Evolutionary conservation across 2,113 vertebrate genomes (phyloP).

Genomic region (Malurus cyaneus): DNA sequence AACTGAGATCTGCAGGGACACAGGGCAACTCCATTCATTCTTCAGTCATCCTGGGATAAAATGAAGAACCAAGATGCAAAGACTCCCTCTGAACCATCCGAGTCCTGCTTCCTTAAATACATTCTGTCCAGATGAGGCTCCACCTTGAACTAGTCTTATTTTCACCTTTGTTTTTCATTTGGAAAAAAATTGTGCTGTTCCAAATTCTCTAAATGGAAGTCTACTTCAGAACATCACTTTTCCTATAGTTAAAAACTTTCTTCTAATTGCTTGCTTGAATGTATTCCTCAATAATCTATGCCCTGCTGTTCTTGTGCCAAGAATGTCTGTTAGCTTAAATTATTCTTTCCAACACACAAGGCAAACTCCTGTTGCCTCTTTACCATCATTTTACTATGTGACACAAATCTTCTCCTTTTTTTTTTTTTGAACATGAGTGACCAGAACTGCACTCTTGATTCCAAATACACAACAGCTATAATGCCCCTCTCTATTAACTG

Average conservation of each 20-base stretch:
- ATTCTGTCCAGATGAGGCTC: background rate
- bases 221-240: background rate
- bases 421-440: background rate
- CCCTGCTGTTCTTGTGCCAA: background rate
- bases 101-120: background rate
- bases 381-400: background rate
- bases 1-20: background rate
- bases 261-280: background rate
- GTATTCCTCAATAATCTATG: background rate
- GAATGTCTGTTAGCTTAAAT: background rate
- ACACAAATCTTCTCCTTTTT: background rate
- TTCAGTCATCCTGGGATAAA: background rate
- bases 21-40: background rate
- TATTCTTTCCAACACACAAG: background rate
- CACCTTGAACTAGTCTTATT: background rate
- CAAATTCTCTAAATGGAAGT: background rate
- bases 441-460: background rate
- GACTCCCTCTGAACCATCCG: background rate
- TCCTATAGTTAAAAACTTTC: background rate
- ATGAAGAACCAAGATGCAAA: background rate
- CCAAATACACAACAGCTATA: background rate
- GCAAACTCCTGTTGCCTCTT: background rate
- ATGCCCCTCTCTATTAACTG: background rate
- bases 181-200: background rate
- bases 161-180: background rate